Evolutionary conservation across 2,888 invertebrate species (phyloP), one percentile per base, ranked within the genome.

Genomic region (Muscina levida): DNA sequence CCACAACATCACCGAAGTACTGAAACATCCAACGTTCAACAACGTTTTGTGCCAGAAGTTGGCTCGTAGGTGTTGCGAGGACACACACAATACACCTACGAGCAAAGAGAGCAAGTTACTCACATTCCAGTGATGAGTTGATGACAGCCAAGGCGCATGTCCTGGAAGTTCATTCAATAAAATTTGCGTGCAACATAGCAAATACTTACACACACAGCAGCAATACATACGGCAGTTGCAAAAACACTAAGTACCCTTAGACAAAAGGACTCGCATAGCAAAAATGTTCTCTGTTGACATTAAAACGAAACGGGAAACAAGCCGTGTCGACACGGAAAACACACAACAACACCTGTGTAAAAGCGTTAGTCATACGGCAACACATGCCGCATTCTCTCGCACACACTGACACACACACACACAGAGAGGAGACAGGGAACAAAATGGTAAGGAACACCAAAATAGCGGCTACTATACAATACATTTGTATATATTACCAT

Each of bases 161-260:
- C 15, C 72, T 84, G 85, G 85, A 85, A 85, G 74, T 85, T 85
- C 85, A 85, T 85, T 85, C 83, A 85, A 81, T 84, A 82, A 84
- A 79, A 76, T 70, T 31, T 31, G 66, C 62, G 53, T 77, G 70
- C 59, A 73, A 72, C 46, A 48, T 11, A 26, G n/a, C 3, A 11
- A 31, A 48, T 42, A 48, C 19, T 48, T 19, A 74, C 56, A 66
- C 15, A 26, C 11, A 22, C 17, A 46, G 44, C 1, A 6, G 22
- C 76, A 56, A 31, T 31, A 31, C 31, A 31, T 3, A 31, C 31
- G 3, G 31, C 31, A 5, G 31, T 8, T 31, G 31, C 31, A 31
- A n/a, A 13, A 51, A 37, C 3, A 8, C 13, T 71, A 56, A 65
- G 46, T 26, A 76, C n/a, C 51, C 48, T 46, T 67, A 53, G 74